Evolutionary conservation across 2,888 invertebrate genomes (phyloP), one percentile per base, ranked within the genome.

Genomic region (Lasioglossum oenotherae): DNA sequence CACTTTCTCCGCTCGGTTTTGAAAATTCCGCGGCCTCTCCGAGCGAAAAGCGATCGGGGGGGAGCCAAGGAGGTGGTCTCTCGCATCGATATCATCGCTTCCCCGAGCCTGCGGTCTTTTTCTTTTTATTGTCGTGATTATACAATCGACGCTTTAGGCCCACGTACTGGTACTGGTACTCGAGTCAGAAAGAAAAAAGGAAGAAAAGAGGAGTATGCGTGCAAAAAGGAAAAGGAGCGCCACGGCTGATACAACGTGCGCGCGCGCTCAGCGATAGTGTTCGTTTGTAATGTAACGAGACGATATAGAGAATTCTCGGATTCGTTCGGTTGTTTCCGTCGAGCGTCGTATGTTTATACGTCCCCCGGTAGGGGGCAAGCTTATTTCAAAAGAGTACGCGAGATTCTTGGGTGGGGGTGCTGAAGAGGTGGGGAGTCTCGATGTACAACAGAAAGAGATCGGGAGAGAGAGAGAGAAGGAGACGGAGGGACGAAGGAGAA

Each of bases 121-220:
- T 81, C 85, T 87, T 81, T 86, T 83, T 60, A 73, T 80, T 78
- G 74, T 74, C 89, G 79, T 89, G 91, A 92, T 92, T 92, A 92
- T 92, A 92, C 90, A 91, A 92, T 92, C 91, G 92, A 89, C 89
- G 88, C 88, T 74, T 23, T 81, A 80, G 82, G 84, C 78, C 81
- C 77, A 27, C 19, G 81, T 64, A 84, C 57, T 31, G 14, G 64
- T 16, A 16, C 35, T 35, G 35, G 35, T 31, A 8, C 16, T 31
- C 19, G 8, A 35, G 10, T 19, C 35, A 8, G 35, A 35, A 27
- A 27, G 67, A 64, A 27, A 31, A 0, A 16, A 31, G 5, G 8
- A 35, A 31, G 31, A 5, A 67, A 67, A 35, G 2, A 19, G 67
- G 67, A 67, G 35, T 23, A 35, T 35, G 35, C 67, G 67, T 4